Conservation (phyloP, 2,888 invertebrate genomes). For the Oxyscelio sp. region DNA sequence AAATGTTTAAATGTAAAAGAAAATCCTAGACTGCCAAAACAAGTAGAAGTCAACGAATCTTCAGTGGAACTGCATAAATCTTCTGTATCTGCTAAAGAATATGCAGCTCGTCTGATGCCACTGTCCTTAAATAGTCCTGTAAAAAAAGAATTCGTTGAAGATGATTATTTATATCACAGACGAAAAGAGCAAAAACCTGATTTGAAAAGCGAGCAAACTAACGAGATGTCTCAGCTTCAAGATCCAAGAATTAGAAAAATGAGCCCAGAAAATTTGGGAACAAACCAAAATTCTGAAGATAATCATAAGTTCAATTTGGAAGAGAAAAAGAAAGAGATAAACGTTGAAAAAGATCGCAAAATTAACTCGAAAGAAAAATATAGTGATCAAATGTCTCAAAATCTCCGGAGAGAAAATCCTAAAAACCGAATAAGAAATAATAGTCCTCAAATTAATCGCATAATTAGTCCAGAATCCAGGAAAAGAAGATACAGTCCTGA, state of each 20-base stretch:
- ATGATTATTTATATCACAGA: neutral
- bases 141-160: slow-evolving; percentile 1
- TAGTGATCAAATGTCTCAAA: neutral
- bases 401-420: neutral
- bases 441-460: no score
- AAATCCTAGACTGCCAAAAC: slow-evolving; percentile 7
- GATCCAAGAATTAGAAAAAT: slow-evolving; percentile 25
- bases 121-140: slow-evolving; percentile 27
- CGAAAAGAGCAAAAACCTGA: slow-evolving; percentile 3
- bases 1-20: slow-evolving; percentile 29
- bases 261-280: no score
- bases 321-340: no score
- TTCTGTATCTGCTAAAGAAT: slow-evolving; percentile 48
- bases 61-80: neutral
- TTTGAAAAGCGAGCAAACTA: neutral
- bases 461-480: no score
- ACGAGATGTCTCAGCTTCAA: slow-evolving; percentile 7
- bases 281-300: no score
- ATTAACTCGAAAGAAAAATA: neutral
- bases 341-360: neutral
- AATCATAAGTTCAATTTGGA: neutral
- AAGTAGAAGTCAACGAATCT: neutral
- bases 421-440: no score
- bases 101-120: slow-evolving; percentile 39
- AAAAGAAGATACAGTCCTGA: no score